Conservation (phyloP, 2,888 invertebrate species). For the Timema cristinae region DNA sequence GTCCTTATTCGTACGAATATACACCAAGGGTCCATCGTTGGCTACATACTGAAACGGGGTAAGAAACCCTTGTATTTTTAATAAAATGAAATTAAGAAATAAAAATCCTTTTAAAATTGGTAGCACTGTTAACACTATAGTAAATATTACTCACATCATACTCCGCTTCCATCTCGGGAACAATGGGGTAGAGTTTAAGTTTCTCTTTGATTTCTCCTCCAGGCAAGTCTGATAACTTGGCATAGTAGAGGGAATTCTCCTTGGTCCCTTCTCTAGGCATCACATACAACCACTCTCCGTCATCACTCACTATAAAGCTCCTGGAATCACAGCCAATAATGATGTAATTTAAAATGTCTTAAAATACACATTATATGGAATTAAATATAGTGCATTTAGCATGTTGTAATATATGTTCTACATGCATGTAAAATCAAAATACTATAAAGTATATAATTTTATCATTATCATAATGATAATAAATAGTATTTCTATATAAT, state of each 20-base stretch:
- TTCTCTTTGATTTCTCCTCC: conserved; percentile 59
- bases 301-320: conserved; percentile 80
- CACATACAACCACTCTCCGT: conserved; percentile 84
- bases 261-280: conserved; percentile 83
- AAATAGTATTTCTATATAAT: too few species aligned
- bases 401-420: too few species aligned
- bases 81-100: conserved; percentile 30
- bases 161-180: conserved; percentile 88
- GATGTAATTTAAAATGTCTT: not conserved
- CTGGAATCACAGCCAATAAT: conserved; percentile 49
- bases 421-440: too few species aligned
- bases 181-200: conserved; percentile 71
- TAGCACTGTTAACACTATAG: not conserved
- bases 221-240: conserved; percentile 58
- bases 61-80: too few species aligned
- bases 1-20: conserved; percentile 89
- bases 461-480: too few species aligned
- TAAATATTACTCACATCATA: conserved; percentile 66
- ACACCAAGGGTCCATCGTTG: conserved; percentile 75
- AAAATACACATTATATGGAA: not conserved
- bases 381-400: too few species aligned
- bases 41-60: conserved; percentile 71
- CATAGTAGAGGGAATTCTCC: conserved; percentile 85
- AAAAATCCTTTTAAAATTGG: conserved; percentile 9
- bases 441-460: too few species aligned